These are phyloP conservation scores for Dynastes tityus DNA, from an alignment of 2,888 invertebrate genomes.

Conservation along the genomic window DNA sequence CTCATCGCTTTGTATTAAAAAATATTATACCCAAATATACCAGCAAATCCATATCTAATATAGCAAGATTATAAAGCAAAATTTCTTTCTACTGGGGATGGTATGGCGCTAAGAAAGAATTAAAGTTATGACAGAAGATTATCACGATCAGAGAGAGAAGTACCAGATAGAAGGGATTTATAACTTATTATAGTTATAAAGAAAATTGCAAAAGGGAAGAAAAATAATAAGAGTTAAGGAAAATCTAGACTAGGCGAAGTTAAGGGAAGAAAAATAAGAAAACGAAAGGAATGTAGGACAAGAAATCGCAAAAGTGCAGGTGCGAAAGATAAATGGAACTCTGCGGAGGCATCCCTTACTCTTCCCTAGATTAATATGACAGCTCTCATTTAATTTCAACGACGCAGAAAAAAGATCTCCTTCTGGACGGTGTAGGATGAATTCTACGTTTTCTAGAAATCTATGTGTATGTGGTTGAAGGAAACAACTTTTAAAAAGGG, in stretches of 20 bases:
- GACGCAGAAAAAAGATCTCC: constrained; percentile 7
- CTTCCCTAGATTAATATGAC: constrained; percentile 41
- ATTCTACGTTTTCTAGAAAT: too few species aligned
- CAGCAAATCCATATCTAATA: too few species aligned
- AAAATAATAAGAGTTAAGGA: background rate
- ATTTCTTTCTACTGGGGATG: too few species aligned
- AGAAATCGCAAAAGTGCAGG: constrained; percentile 42
- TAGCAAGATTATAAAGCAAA: too few species aligned
- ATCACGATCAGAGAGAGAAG: background rate
- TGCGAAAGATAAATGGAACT: constrained; percentile 47
- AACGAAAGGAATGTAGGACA: background rate
- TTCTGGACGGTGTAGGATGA: background rate
- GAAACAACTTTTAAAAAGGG: too few species aligned
- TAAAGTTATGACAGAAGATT: background rate
- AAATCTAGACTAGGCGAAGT: background rate
- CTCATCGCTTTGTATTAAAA: too few species aligned
- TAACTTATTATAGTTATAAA: background rate
- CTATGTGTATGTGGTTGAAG: too few species aligned
- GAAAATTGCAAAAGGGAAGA: background rate
- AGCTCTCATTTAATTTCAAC: constrained; percentile 44
- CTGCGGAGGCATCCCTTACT: constrained; percentile 39
- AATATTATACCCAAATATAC: too few species aligned
- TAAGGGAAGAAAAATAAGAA: background rate
- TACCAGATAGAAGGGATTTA: background rate
- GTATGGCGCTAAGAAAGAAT: background rate